A percentile compares a stretch with the other conserved stretches of the same genome.
phyloP scores from a whole-genome alignment of 2,797 vertebrate species.

The Leptodactylus fallax region DNA sequence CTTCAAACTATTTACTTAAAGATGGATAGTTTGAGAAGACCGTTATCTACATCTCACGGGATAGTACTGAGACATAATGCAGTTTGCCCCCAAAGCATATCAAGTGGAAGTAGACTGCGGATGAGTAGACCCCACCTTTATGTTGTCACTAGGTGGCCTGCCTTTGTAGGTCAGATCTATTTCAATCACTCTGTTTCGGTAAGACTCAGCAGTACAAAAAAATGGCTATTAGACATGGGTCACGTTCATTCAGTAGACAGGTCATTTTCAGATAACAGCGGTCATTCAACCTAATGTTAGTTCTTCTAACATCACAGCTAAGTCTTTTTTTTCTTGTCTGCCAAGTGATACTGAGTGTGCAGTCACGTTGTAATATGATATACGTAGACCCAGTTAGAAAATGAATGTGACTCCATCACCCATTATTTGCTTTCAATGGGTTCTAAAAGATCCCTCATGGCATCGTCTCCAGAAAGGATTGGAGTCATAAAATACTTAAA shows the following conservation, averaged over 20 bases:
- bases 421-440: constrained; percentile 38
- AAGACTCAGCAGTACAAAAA: constrained; percentile 30
- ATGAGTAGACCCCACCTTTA: constrained; percentile 45
- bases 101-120: constrained; percentile 38
- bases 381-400: neutral
- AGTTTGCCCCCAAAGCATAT: constrained; percentile 30
- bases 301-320: constrained; percentile 6
- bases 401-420: neutral
- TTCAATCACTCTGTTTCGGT: constrained; percentile 36
- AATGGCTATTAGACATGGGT: constrained; percentile 46
- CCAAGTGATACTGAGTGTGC: constrained; percentile 25
- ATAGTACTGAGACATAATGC: constrained; percentile 26
- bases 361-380: constrained; percentile 8
- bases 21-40: constrained; percentile 34
- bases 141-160: constrained; percentile 50
- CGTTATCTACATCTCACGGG: constrained; percentile 9
- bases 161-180: constrained; percentile 49
- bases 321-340: constrained; percentile 13
- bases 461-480: neutral
- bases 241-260: constrained; percentile 46
- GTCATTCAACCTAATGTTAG: constrained; percentile 30
- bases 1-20: constrained; percentile 51
- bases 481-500: constrained; percentile 8
- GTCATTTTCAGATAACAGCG: constrained; percentile 46
- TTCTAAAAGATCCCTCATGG: constrained; percentile 27